These are phyloP conservation scores for Xiphophorus maculatus DNA, from an alignment of 2,113 vertebrate species.

Conservation along the genomic window DNA sequence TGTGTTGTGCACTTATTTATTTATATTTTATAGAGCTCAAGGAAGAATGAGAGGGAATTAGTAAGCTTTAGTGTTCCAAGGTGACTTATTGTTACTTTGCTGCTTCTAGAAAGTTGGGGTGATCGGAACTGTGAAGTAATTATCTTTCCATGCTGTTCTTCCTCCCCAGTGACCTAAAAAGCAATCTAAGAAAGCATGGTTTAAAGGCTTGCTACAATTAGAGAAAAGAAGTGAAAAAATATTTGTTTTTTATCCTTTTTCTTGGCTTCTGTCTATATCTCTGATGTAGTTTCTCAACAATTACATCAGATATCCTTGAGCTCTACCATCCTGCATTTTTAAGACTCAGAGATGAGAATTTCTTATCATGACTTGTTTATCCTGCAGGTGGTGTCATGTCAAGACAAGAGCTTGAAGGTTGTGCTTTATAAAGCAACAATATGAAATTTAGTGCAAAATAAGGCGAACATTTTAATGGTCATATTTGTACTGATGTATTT, in stretches of 20 bases:
- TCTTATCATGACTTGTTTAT: constrained; percentile 32
- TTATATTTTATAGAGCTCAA: constrained; percentile 69
- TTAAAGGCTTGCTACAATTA: constrained; percentile 24
- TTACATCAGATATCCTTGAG: constrained; percentile 43
- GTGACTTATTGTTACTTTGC: constrained; percentile 67
- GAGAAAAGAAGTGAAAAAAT: constrained; percentile 15
- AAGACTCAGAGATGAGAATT: constrained; percentile 14
- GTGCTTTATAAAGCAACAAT: constrained; percentile 5
- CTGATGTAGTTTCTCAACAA: constrained; percentile 10
- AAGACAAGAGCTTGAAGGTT: constrained; percentile 25
- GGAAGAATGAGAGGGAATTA: constrained; percentile 76
- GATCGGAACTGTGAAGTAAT: constrained; percentile 60
- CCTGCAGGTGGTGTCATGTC: constrained; percentile 15
- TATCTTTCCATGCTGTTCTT: constrained; percentile 48
- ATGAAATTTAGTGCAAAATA: background rate
- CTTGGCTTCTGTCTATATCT: constrained; percentile 12
- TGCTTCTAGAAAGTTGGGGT: constrained; percentile 44
- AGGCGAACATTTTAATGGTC: background rate
- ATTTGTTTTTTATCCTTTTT: constrained; percentile 13
- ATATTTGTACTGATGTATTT: background rate
- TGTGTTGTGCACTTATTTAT: constrained; percentile 81
- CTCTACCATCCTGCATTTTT: constrained; percentile 34
- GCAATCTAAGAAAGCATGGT: background rate
- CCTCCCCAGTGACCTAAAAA: constrained; percentile 55
- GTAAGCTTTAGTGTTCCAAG: constrained; percentile 67